Percentiles rank a stretch among this genome's conserved stretches.
These are phyloP conservation scores for Caenorhabditis briggsae DNA, from an alignment of 1,140 invertebrate genomes.

Conservation along the genomic window DNA sequence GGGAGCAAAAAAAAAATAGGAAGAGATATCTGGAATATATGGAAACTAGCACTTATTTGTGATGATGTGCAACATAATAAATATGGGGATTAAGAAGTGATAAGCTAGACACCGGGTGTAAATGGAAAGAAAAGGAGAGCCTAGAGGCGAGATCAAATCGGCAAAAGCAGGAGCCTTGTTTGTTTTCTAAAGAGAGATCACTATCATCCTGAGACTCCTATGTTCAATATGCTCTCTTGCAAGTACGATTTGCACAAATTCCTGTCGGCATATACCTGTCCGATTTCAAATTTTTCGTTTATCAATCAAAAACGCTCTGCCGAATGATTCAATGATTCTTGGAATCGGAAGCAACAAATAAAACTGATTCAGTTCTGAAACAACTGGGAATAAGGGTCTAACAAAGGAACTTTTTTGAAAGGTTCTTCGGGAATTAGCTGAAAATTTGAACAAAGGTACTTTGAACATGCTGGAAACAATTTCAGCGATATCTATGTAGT, in stretches of 20 bases:
- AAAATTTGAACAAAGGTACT: too few relatives aligned
- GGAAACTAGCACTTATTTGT: not conserved
- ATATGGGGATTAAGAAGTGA: not conserved
- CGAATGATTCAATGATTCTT: constrained; percentile 9
- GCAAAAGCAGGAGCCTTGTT: constrained; percentile 48
- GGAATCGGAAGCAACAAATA: not conserved
- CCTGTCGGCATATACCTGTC: constrained; percentile 52
- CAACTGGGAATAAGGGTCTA: too few relatives aligned
- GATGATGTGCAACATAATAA: constrained; percentile 43
- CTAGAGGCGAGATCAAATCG: constrained; percentile 38
- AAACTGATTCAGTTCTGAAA: not conserved
- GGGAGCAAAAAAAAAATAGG: constrained; percentile 8
- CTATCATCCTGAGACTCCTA: constrained; percentile 17
- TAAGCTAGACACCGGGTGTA: not conserved
- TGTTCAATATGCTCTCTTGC: constrained; percentile 25
- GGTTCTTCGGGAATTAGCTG: too few relatives aligned
- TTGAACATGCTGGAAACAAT: too few relatives aligned
- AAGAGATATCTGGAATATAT: not conserved
- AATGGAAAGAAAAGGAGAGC: constrained; percentile 26
- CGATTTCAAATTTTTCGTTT: constrained; percentile 37
- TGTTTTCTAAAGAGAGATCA: constrained; percentile 52
- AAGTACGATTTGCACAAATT: constrained; percentile 50
- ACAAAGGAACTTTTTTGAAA: too few relatives aligned
- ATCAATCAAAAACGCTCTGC: constrained; percentile 25
- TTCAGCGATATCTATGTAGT: too few relatives aligned